These are phyloP conservation scores for Toxotes lorentzi DNA, from an alignment of 2,797 vertebrate genomes.

Conservation along the genomic window DNA sequence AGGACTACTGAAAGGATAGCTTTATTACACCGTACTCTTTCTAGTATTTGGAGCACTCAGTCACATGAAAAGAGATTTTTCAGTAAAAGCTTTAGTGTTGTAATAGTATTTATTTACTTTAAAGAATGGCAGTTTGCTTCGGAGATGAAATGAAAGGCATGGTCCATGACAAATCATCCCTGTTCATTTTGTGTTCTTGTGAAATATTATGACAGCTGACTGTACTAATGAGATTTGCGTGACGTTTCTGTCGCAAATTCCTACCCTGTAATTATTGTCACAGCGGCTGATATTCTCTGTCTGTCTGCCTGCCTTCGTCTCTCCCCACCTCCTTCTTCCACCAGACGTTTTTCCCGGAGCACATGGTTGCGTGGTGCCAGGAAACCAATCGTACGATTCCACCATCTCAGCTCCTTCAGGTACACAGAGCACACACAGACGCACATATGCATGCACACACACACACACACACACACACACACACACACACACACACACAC, in stretches of 20 bases:
- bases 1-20: not conserved
- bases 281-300: slow-evolving; percentile 54
- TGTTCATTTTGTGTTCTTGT: slow-evolving; percentile 16
- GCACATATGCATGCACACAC: not conserved
- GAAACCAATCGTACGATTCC: slow-evolving; percentile 93
- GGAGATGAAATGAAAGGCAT: slow-evolving; percentile 4
- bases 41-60: not conserved
- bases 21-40: not conserved
- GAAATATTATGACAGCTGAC: slow-evolving; percentile 53
- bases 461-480: not conserved
- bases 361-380: slow-evolving; percentile 98
- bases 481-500: not conserved
- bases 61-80: not conserved
- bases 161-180: slow-evolving; percentile 10
- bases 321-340: slow-evolving; percentile 33
- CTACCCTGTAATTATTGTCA: slow-evolving; percentile 57
- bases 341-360: slow-evolving; percentile 98
- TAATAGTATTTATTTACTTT: not conserved
- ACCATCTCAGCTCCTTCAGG: slow-evolving; percentile 95
- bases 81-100: not conserved
- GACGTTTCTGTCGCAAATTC: slow-evolving; percentile 72
- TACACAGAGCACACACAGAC: slow-evolving; percentile 61
- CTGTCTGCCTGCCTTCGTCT: slow-evolving; percentile 23
- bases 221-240: slow-evolving; percentile 56
- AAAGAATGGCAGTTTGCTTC: not conserved